These are phyloP conservation scores for Anoncus sp. DNA, from an alignment of 2,888 invertebrate species.

Conservation along the genomic window DNA sequence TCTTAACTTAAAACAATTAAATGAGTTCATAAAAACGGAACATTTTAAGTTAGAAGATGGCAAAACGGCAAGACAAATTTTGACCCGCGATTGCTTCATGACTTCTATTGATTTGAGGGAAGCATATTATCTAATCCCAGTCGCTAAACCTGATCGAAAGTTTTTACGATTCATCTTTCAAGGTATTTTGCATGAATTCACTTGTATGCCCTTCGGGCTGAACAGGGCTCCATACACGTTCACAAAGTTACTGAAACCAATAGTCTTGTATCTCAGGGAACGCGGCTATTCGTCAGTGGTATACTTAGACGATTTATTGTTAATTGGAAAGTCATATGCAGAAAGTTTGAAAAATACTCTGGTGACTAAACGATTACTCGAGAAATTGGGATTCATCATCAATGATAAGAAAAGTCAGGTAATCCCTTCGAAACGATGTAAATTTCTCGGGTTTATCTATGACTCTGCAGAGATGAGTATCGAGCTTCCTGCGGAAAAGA, in stretches of 20 bases:
- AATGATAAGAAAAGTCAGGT: slow-evolving; percentile 53
- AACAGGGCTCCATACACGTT: slow-evolving; percentile 67
- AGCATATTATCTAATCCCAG: slow-evolving; percentile 59
- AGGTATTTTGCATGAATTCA: slow-evolving; percentile 26
- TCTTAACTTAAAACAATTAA: slow-evolving; percentile 48
- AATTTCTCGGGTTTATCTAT: slow-evolving; percentile 47
- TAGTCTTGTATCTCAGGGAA: slow-evolving; percentile 22
- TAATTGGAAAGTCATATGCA: slow-evolving; percentile 15
- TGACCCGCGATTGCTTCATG: slow-evolving; percentile 41
- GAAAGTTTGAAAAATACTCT: slow-evolving; percentile 30
- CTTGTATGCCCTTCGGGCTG: slow-evolving; percentile 67
- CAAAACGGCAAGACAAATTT: slow-evolving; percentile 9
- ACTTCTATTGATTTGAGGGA: slow-evolving; percentile 46
- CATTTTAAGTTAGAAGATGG: slow-evolving; percentile 57
- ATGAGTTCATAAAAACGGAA: slow-evolving; percentile 29
- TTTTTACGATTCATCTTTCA: slow-evolving; percentile 65
- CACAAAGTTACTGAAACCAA: slow-evolving; percentile 62
- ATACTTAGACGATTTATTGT: slow-evolving; percentile 57
- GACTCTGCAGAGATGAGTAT: slow-evolving; percentile 28
- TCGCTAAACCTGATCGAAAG: slow-evolving; percentile 62
- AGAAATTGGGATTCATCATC: slow-evolving; percentile 47
- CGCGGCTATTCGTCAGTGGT: slow-evolving; percentile 36
- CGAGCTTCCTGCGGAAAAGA: slow-evolving; percentile 17
- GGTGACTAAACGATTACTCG: slow-evolving; percentile 29
- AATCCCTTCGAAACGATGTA: slow-evolving; percentile 37